Evolutionary conservation across 1,140 invertebrate genomes (phyloP), one percentile per base, ranked within the genome.

Genomic region (Homalodisca vitripennis): DNA sequence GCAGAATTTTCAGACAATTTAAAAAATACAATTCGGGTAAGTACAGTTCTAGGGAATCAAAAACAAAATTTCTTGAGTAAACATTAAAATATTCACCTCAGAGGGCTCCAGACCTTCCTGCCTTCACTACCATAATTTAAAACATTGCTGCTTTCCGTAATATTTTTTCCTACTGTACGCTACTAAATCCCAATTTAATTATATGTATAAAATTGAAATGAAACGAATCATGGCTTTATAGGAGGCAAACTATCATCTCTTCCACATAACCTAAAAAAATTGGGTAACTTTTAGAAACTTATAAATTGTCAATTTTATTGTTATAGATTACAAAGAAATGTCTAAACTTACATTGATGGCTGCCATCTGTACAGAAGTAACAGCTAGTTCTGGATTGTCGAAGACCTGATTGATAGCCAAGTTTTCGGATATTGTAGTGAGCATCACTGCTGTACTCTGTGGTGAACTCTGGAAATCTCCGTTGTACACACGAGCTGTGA

Each of bases 401-500:
- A 86, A 92, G 74, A 87, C 84, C 20, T 80, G 81, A 74, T 87
- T 88, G 1, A 75, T 76, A 60, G 82, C 83, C 3, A 92, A 78
- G 74, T 85, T 87, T 6, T 82, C 79, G 73, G 86, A 88, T 20
- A 91, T 76, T 66, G 82, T 81, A 1, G 87, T 76, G 24, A 91
- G 78, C 72, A 84, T 82, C 24, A 80, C 76, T 0, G 80, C 76
- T 12, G 84, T 82, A 78, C 91, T 89, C 24, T 27, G 55, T 6
- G 55, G 24, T 2, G 80, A 73, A 30, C 85, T 80, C n/a, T 79
- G 73, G 77, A 87, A 82, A 73, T 92, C 89, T 26, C 89, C 90
- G 75, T 88, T 87, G 73, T 89, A 91, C 76, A 88, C 88, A 22
- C 89, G 80, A 31, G 82, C 80, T 13, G 82, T 82, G 66, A 87